Percentiles rank a stretch among this genome's conserved stretches.
Conservation (phyloP, 1,140 invertebrate species). For the Camponotus vicinus region DNA sequence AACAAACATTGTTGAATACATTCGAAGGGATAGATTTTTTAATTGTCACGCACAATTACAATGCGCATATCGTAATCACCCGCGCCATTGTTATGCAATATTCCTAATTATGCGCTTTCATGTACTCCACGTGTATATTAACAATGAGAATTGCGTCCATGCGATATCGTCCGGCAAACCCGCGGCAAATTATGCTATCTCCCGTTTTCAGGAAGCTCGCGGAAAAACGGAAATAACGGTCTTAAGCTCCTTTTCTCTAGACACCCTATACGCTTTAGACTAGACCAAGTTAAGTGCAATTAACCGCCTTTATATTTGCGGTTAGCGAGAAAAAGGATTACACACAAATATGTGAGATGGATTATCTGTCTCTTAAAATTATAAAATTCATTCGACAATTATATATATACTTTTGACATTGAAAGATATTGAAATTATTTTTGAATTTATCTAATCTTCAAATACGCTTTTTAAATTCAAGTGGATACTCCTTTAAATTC, state of each 20-base stretch:
- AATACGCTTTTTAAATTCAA: background rate
- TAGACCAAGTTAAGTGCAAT: conserved; percentile 59
- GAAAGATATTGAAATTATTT: conserved; percentile 49
- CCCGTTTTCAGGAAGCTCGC: conserved; percentile 45
- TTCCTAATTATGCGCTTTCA: conserved; percentile 49
- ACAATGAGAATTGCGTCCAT: conserved; percentile 26
- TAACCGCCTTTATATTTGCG: conserved; percentile 63
- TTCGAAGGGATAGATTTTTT: background rate
- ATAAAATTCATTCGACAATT: conserved; percentile 29
- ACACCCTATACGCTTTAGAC: background rate
- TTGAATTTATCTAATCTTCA: conserved; percentile 42
- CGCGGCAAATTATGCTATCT: conserved; percentile 54
- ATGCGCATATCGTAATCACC: background rate
- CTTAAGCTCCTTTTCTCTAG: conserved; percentile 37
- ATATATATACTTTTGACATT: background rate
- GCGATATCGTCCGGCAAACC: conserved; percentile 21
- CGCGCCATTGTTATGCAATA: conserved; percentile 28
- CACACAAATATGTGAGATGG: background rate
- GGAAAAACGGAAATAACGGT: conserved; percentile 58
- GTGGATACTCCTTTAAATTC: background rate
- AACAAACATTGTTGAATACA: background rate
- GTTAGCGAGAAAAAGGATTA: conserved; percentile 4
- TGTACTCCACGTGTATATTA: conserved; percentile 34
- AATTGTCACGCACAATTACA: conserved; percentile 9
- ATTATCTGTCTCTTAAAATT: background rate